Evolutionary conservation across 2,797 vertebrate genomes (phyloP).

Genomic region (Microtus californicus): DNA sequence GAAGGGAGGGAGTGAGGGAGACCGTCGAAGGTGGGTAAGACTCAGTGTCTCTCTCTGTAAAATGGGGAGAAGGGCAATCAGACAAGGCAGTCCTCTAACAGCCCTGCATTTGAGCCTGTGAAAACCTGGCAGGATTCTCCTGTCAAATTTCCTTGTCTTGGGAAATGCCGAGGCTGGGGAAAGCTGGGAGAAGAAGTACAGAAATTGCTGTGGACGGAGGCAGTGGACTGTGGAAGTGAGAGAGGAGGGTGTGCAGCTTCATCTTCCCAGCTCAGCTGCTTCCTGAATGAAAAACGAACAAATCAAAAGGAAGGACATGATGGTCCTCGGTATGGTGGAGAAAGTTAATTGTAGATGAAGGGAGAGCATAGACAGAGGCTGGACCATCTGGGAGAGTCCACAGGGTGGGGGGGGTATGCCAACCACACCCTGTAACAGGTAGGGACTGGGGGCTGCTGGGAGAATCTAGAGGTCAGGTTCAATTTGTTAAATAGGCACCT

Average conservation of each 20-base stretch:
- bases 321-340: not conserved
- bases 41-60: slow-evolving; percentile 34
- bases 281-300: not conserved
- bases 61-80: not conserved
- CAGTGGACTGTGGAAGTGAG: not conserved
- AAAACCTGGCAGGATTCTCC: not conserved
- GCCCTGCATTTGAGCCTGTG: not conserved
- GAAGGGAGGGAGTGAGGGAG: not conserved
- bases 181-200: not conserved
- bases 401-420: not conserved
- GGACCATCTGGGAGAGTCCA: not conserved
- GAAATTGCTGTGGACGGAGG: not conserved
- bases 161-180: not conserved
- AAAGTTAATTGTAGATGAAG: not conserved
- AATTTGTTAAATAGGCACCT: not conserved
- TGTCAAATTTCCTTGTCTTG: slow-evolving; percentile 11
- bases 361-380: not conserved
- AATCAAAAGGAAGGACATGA: not conserved
- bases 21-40: not conserved
- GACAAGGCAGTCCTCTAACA: not conserved
- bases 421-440: not conserved
- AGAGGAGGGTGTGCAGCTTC: not conserved
- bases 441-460: not conserved
- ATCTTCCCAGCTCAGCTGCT: not conserved
- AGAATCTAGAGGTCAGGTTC: not conserved